Evolutionary conservation across 2,797 vertebrate genomes (phyloP), one percentile per base, ranked within the genome.

Genomic region (Merluccius polli): DNA sequence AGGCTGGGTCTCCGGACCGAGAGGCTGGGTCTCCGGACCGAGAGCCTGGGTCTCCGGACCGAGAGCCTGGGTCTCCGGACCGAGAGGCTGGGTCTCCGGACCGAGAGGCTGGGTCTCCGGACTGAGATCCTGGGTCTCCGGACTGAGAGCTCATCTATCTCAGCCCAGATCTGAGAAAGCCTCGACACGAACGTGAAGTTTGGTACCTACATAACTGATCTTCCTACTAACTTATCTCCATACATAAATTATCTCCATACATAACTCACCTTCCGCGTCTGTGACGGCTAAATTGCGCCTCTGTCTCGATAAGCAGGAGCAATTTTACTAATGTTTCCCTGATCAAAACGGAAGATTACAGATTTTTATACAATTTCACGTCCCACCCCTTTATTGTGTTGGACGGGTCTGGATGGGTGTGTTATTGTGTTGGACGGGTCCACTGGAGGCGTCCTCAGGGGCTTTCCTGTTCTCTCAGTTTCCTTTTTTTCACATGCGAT

Each of bases 401-500:
- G 77, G 31, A 76, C 88, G 75, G 88, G 74, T 86, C 87, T 75
- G 86, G 15, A 82, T 85, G 93, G 92, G 94, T 94, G 91, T 89
- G 92, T 90, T 91, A 94, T 93, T 94, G 93, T 94, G 89, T 90
- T 84, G 77, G 31, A 76, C 88, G 75, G 88, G 74, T 86, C 87
- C 75, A 85, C 16, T 85, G 93, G 92, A 94, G 94, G 91, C 88
- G 92, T 90, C 90, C 92, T 93, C 92, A 90, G 92, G 90, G 88
- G 91, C 91, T 94, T 94, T 94, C 93, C 94, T 94, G 93, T 93
- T 92, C 92, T 93, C 93, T 92, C 90, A 86, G n/a, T 87, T 83
- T 86, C 86, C 72, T 88, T 86, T 86, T 78, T 77, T 87, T 77
- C 87, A 85, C 85, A 88, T 85, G 85, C 81, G 86, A 78, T 78